Conservation (phyloP, 2,113 vertebrate species). For the Gymnocephalus cernua region DNA sequence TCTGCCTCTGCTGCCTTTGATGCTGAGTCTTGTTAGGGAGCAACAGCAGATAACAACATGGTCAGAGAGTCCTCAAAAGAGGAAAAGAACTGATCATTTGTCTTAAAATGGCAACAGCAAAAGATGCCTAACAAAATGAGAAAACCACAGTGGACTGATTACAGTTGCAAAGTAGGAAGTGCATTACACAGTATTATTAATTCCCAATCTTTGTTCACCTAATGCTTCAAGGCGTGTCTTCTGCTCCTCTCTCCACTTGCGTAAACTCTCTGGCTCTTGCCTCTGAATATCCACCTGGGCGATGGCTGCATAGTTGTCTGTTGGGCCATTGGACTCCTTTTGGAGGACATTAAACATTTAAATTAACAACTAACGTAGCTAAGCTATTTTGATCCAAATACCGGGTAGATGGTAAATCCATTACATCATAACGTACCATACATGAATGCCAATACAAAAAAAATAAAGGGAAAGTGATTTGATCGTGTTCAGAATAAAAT, state of each 20-base stretch:
- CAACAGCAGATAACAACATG: neutral
- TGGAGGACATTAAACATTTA: constrained; percentile 15
- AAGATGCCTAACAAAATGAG: neutral
- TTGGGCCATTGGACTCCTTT: constrained; percentile 92
- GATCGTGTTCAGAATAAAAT: neutral
- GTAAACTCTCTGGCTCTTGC: constrained; percentile 97
- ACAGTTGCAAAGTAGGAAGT: neutral
- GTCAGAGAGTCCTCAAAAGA: neutral
- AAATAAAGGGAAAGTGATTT: neutral
- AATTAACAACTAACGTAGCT: neutral
- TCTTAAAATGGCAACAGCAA: neutral
- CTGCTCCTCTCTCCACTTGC: constrained; percentile 98
- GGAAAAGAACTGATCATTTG: neutral
- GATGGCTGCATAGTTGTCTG: constrained; percentile 93
- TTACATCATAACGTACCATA: neutral
- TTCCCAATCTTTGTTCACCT: constrained; percentile 79
- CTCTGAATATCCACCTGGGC: constrained; percentile 93
- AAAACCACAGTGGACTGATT: neutral
- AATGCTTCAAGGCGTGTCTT: constrained; percentile 92
- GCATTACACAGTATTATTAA: neutral
- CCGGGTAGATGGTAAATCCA: neutral
- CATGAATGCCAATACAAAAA: neutral
- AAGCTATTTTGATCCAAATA: neutral
- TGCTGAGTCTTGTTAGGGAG: constrained; percentile 85
- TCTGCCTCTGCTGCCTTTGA: constrained; percentile 93